Base-by-base conservation (phyloP, 2,888 invertebrate species). In the Drosophila demipolita region DNA sequence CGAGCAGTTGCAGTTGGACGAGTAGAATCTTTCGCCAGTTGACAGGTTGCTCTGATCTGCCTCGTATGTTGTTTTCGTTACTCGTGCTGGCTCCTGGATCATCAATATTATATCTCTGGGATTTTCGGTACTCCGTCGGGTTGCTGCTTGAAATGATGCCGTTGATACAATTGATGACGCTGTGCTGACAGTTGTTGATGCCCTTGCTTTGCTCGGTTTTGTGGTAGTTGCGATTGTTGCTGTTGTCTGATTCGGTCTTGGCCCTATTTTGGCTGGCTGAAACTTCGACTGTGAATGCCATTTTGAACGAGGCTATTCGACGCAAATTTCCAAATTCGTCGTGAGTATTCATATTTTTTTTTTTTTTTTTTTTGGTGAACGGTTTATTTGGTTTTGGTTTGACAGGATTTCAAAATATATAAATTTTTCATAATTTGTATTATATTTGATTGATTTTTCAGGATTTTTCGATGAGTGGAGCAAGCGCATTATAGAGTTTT, bases 381-480 rank as follows among this genome's bases (percentile, higher is more conserved):
- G 88, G 90, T 82, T 52, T 35, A 42, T 71, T 71, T 78, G 83
- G 82, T 69, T 77, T 73, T 75, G 77, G 36, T 74, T 65, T 66
- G 71, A 87, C 77, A 83, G 82, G 78, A 80, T 85, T 73, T 71
- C 57, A 60, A 81, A 68, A 70, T 74, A 57, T 54, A 66, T 68
- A 68, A 69, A 75, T 59, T 73, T 75, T 70, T 60, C n/a, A 55
- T 45, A 45, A 61, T 68, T 73, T 69, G 68, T 66, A 74, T 52
- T 73, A 61, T 63, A 75, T 69, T 76, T 53, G 63, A 53, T 52
- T 35, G 26, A 42, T 60, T 71, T 74, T 57, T 65, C 79, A 86
- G 86, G 81, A 82, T 85, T 83, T 88, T 66, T 73, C 70, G 80
- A 73, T 87, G 91, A 91, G 91, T 91, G 92, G 91, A 92, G 91